Evolutionary conservation across 1,140 invertebrate genomes (phyloP).

Genomic region (Paraescarpia echinospica): DNA sequence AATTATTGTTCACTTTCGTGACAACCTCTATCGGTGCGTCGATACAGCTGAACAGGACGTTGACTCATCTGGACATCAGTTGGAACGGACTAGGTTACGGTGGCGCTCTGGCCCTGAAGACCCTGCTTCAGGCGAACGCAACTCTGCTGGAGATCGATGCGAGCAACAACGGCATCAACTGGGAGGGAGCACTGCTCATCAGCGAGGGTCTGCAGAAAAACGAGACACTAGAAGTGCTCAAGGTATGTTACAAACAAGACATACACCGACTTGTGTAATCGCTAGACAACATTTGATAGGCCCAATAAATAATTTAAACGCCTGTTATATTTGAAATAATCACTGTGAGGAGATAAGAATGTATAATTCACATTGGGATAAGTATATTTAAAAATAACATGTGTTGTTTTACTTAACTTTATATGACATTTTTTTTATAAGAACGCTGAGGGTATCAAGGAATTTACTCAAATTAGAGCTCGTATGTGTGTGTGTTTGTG

Average conservation of each 20-base stretch:
- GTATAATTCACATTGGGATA: background rate
- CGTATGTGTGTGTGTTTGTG: too few species aligned
- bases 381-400: too few species aligned
- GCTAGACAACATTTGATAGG: background rate
- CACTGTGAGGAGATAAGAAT: background rate
- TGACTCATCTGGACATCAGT: conserved; percentile 24
- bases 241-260: conserved; percentile 29
- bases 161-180: conserved; percentile 32
- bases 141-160: conserved; percentile 27
- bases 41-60: conserved; percentile 23
- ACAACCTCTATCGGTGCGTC: background rate
- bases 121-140: conserved; percentile 23
- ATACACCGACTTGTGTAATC: background rate
- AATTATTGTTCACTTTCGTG: background rate
- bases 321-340: background rate
- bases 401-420: too few species aligned
- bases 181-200: conserved; percentile 30
- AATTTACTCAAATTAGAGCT: too few species aligned
- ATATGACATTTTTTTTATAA: too few species aligned
- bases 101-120: conserved; percentile 28
- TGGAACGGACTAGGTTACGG: conserved; percentile 35
- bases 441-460: too few species aligned
- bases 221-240: conserved; percentile 28
- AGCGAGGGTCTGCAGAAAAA: conserved; percentile 25
- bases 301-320: background rate